Base-by-base conservation (phyloP, 2,888 invertebrate species). In the Nipponacmea schrenckii region DNA sequence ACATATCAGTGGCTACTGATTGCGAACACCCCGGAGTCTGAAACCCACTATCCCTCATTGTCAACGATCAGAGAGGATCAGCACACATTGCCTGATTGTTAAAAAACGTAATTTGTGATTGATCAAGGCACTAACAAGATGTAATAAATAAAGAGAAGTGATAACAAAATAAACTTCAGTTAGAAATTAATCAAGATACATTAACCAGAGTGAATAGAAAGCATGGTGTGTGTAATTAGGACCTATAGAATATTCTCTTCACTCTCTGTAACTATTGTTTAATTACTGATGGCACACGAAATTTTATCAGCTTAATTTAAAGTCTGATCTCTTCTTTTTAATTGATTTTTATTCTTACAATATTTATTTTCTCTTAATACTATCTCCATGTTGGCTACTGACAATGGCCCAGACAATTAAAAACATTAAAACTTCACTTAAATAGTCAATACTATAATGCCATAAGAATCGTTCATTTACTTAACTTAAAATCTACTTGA, bases 341-440 rank as follows among this genome's bases (percentile, higher is more conserved):
- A 56, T 56, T 56, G 56, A 56, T 56, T 56, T 56, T 24, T 12
- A 56, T 20, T 56, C 24, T 56, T 24, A 56, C 56, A 56, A 24
- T 56, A 24, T 56, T 56, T 56, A 56, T 56, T 56, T 56, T 56
- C 56, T 24, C 56, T 56, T 56, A 56, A 56, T 56, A 56, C 20
- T 24, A 56, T 24, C 20, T 20, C 20, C 56, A 24, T 24, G 20
- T 24, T 24, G 56, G 14, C 56, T 56, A 24, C 56, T 56, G 24
- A 56, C 24, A 56, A 56, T 24, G 10, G 39, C 39, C 39, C 39
- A 39, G 24, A 56, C 56, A 56, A 56, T 56, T 56, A 56, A 39
- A 39, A 39, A 39, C 39, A 39, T 39, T 39, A 39, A 39, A 39
- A 39, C 10, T 39, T 39, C 39, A 39, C 39, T 39, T 39, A 39